These are phyloP conservation scores for Campoplex capitator DNA, from an alignment of 2,888 invertebrate genomes.

Conservation along the genomic window DNA sequence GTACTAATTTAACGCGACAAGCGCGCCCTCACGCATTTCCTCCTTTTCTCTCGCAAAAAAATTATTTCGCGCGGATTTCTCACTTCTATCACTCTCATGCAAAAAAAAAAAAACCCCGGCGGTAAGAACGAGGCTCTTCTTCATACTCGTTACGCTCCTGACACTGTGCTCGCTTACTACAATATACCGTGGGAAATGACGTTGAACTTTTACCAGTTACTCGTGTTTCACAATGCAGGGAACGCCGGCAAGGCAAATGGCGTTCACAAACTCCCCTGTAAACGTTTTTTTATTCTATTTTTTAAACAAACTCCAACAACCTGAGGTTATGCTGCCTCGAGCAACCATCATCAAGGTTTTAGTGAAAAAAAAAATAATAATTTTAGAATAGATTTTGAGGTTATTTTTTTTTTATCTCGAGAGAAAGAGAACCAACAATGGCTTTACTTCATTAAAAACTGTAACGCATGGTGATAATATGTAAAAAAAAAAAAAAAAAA, in stretches of 20 bases:
- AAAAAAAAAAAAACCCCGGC: conserved; percentile 10
- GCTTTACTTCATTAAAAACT: too few relatives aligned
- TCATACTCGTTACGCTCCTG: conserved; percentile 56
- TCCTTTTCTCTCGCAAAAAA: background rate
- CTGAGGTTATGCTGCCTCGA: background rate
- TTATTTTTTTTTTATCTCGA: background rate
- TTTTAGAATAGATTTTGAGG: background rate
- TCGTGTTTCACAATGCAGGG: conserved; percentile 73
- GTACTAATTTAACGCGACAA: background rate
- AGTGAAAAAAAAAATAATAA: background rate
- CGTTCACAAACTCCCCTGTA: conserved; percentile 8
- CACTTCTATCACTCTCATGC: background rate
- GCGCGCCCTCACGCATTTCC: background rate
- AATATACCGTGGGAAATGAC: conserved; percentile 82
- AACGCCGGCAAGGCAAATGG: conserved; percentile 53
- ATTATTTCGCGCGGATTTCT: background rate
- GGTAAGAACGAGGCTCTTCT: conserved; percentile 52
- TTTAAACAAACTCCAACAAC: background rate
- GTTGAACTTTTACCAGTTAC: conserved; percentile 80
- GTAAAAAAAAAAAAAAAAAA: background rate
- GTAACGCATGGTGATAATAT: too few relatives aligned
- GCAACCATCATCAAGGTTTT: background rate
- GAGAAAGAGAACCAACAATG: too few relatives aligned
- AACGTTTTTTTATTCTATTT: background rate
- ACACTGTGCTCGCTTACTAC: conserved; percentile 46